Base-by-base conservation (phyloP, 2,888 invertebrate species). In the Drosophila emarginata region DNA sequence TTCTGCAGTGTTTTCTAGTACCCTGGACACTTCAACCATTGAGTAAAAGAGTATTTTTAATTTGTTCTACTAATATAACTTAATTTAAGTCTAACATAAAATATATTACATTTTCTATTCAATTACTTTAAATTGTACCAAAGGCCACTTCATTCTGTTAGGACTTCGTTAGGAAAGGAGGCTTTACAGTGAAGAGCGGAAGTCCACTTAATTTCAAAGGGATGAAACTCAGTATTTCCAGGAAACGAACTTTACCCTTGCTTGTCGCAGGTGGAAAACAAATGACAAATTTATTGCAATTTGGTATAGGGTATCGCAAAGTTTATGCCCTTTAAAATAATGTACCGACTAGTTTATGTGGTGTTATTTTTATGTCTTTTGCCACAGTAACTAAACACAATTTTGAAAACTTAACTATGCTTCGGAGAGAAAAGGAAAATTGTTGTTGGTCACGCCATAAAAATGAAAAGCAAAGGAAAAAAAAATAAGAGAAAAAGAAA, bases 361-460 rank as follows among this genome's bases (percentile, higher is more conserved):
- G 45, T 45, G 45, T 40, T 67, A 36, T 61, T 72, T 84, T 76
- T 76, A 82, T 67, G 80, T 70, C 73, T 79, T 80, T 79, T 77
- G 76, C 80, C 86, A 77, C 80, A 69, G 71, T 69, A 64, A 51
- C 69, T 77, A 67, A 67, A 68, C 39, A 54, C 32, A 62, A 37
- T 81, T 86, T 80, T 73, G 66, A 80, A 86, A 81, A 53, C 52
- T 50, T 71, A 67, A 75, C 68, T 45, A 18, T 45, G 45, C 12
- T 45, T 21, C 11, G 45, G 66, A 78, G 78, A 72, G 76, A 60
- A 37, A 39, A 36, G 18, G 75, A 74, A 78, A 86, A 86, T 69
- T 79, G 77, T 50, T 59, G 79, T 74, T 70, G 68, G 72, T 77
- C 80, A 81, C 86, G 87, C 86, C 45, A 79, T 69, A 52, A 66